phyloP scores from a whole-genome alignment of 2,113 vertebrate species.

The Apistogramma diplotaenia region DNA sequence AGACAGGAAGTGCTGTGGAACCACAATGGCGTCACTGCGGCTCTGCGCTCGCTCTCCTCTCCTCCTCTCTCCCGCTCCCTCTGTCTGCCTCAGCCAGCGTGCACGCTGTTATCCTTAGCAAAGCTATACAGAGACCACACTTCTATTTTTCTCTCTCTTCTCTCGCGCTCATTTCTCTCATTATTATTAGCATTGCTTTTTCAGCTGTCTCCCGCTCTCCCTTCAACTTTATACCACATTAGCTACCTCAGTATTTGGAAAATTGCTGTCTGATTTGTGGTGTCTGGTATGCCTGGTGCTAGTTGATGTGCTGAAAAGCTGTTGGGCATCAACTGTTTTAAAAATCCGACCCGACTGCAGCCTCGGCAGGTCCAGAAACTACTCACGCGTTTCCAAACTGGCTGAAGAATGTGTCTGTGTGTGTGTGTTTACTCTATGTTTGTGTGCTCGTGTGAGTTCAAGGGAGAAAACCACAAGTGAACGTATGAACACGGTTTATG shows the following conservation, averaged over 20 bases:
- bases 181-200: slow-evolving; percentile 78
- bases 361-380: slow-evolving; percentile 20
- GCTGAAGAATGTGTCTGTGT: slow-evolving; percentile 21
- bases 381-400: slow-evolving; percentile 10
- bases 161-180: slow-evolving; percentile 62
- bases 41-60: slow-evolving; percentile 63
- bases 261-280: slow-evolving; percentile 66
- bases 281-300: slow-evolving; percentile 63
- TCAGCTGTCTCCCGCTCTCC: slow-evolving; percentile 64
- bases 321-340: neutral
- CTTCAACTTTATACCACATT: slow-evolving; percentile 43
- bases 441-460: neutral
- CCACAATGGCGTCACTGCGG: slow-evolving; percentile 85
- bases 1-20: slow-evolving; percentile 83
- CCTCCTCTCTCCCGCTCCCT: slow-evolving; percentile 20
- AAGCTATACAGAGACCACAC: slow-evolving; percentile 57
- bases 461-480: neutral
- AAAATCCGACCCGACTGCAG: slow-evolving; percentile 8
- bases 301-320: slow-evolving; percentile 50
- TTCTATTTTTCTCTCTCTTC: slow-evolving; percentile 29
- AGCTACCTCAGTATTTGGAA: slow-evolving; percentile 57
- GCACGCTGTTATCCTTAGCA: slow-evolving; percentile 70
- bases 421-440: slow-evolving; percentile 24
- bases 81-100: slow-evolving; percentile 43
- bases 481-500: neutral